A percentile compares a stretch with the other conserved stretches of the same genome.
Evolutionary conservation across 2,113 vertebrate genomes (phyloP).

Genomic region (Chascanopsetta lugubris): DNA sequence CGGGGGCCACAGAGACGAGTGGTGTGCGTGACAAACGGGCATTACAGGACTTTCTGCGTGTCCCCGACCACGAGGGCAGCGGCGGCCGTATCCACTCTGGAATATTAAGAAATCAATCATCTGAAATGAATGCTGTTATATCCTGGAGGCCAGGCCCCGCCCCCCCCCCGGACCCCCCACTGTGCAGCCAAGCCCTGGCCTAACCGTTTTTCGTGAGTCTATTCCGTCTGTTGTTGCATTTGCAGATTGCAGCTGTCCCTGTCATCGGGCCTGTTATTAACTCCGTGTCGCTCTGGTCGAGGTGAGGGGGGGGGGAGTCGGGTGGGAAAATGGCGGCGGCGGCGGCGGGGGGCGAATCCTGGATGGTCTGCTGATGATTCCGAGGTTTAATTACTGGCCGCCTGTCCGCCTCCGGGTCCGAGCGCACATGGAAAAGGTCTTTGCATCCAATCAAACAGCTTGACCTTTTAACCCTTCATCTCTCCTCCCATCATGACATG

Average conservation of each 20-base stretch:
- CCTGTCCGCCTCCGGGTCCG: constrained; percentile 42
- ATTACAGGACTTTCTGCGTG: constrained; percentile 48
- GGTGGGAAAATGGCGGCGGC: constrained; percentile 6
- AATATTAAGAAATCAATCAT: constrained; percentile 78
- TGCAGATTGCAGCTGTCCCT: constrained; percentile 65
- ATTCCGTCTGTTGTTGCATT: constrained; percentile 32
- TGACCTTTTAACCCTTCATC: constrained; percentile 69
- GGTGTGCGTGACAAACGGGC: constrained; percentile 53
- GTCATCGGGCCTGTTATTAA: constrained; percentile 71
- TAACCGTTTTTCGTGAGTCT: constrained; percentile 25
- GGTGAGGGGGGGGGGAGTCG: constrained; percentile 34
- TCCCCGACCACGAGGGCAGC: constrained; percentile 36
- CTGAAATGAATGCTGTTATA: constrained; percentile 72
- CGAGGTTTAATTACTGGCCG: constrained; percentile 66
- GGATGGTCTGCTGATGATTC: constrained; percentile 54
- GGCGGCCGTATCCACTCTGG: constrained; percentile 51
- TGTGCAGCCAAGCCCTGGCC: constrained; percentile 32
- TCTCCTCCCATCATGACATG: constrained; percentile 55
- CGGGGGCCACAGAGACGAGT: constrained; percentile 12
- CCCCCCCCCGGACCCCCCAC: not conserved
- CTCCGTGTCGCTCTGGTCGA: constrained; percentile 51
- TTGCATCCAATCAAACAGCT: constrained; percentile 61
- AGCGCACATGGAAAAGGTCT: constrained; percentile 39
- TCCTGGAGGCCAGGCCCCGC: constrained; percentile 55
- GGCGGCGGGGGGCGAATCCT: not conserved